Evolutionary conservation across 2,888 invertebrate genomes (phyloP).

Genomic region (Stenichneumon culpator): DNA sequence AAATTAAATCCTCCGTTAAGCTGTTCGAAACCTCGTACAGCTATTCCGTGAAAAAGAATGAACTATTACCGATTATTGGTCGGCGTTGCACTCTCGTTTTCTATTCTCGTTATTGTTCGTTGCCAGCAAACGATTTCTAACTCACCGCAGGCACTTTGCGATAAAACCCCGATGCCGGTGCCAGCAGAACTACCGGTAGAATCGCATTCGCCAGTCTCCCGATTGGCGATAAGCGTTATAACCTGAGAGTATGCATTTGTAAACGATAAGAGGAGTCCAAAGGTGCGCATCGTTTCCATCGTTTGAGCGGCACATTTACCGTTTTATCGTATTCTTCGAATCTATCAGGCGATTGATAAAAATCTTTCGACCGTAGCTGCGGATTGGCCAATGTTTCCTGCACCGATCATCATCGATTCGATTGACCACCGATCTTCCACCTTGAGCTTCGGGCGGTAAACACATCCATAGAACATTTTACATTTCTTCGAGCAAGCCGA

Average conservation of each 20-base stretch:
- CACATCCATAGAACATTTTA: background rate
- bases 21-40: background rate
- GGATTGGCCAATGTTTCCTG: background rate
- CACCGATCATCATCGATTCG: background rate
- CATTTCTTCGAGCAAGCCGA: background rate
- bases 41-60: background rate
- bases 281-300: background rate
- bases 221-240: slow-evolving; percentile 19
- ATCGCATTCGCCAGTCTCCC: slow-evolving; percentile 11
- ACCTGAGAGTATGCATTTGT: slow-evolving; percentile 24
- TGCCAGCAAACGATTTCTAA: background rate
- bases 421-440: background rate
- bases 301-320: background rate
- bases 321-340: slow-evolving; percentile 28
- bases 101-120: background rate
- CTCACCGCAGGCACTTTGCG: slow-evolving; percentile 21
- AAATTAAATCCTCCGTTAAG: background rate
- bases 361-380: background rate
- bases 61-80: background rate
- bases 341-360: background rate
- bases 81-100: slow-evolving; percentile 1
- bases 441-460: background rate
- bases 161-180: slow-evolving; percentile 58
- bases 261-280: slow-evolving; percentile 22
- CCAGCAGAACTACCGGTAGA: slow-evolving; percentile 56